Base-by-base conservation (phyloP, 1,140 invertebrate genomes). In the Plectrocnemia conspersa region DNA sequence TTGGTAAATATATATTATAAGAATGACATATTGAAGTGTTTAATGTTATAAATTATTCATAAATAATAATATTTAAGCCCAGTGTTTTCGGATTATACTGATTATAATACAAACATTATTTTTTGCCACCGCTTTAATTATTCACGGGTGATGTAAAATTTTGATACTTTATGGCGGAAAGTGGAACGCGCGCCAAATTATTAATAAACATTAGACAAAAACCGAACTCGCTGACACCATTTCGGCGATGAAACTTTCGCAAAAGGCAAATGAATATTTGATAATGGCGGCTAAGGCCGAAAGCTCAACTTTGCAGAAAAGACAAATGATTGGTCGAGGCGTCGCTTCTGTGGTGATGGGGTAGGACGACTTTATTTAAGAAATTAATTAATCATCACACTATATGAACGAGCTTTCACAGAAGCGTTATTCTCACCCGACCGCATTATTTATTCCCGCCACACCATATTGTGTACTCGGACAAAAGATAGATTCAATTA, bases 311-410 rank as follows among this genome's bases (percentile, higher is more conserved):
- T 47, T 18, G 13, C 44, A 47, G 47, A 15, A 50, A 50, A 50
- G 47, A 50, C 47, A 50, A 50, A 50, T 24, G 47, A 50, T 38
- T 15, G 44, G 23, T 18, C 36, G n/a, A 6, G 10, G 24, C 24
- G 3, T 11, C 32, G 29, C 46, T 15, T 23, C 18, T 19, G 27
- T n/a, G 3, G 24, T 18, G 35, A 13, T 16, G 32, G 18, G 11
- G 24, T 7, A 21, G 22, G 27, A 48, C 46, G 27, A 48, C 46
- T 48, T 48, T 48, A 48, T 48, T 50, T 50, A 21, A 35, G 18
- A 35, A 38, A 35, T 50, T 50, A 50, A 50, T 50, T 50, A 50
- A 50, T 50, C 47, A 50, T 50, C 10, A n/a, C n/a, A n/a, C n/a
- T n/a, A 38, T 22, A 35, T 36, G 27, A 13, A 18, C 25, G 21